Conservation (phyloP, 1,140 invertebrate genomes). For the Rhynchophorus ferrugineus region DNA sequence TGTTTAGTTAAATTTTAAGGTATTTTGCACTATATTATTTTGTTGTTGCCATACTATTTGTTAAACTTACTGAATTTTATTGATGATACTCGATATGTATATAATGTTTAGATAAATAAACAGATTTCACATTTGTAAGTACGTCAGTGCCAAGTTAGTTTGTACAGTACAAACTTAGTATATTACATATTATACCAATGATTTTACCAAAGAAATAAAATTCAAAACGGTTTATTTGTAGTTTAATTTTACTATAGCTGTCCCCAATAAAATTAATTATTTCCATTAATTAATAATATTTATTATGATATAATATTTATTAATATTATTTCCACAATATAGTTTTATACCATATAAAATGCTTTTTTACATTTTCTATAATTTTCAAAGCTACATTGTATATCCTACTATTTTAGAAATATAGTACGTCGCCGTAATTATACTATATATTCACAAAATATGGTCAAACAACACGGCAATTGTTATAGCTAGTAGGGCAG, state of each 20-base stretch:
- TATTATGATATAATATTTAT: no score
- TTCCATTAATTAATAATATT: no score
- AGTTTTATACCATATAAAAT: no score
- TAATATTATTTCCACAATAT: no score
- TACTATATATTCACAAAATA: no score
- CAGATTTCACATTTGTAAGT: conserved; percentile 9
- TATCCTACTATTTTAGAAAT: no score
- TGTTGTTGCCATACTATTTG: conserved; percentile 23
- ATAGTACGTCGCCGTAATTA: no score
- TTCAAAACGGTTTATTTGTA: background rate
- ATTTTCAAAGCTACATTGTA: no score
- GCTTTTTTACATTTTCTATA: no score
- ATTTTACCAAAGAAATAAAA: conserved; percentile 37
- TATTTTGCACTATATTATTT: conserved; percentile 8
- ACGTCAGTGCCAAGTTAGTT: conserved; percentile 33
- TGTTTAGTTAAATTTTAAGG: background rate
- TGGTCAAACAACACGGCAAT: no score
- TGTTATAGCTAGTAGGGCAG: no score
- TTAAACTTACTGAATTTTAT: conserved; percentile 16
- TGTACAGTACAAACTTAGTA: conserved; percentile 33
- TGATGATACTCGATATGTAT: conserved; percentile 9
- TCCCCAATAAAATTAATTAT: no score
- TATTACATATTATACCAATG: conserved; percentile 35
- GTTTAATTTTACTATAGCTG: background rate
- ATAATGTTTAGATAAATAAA: conserved; percentile 6